These are phyloP conservation scores for Lepidochrysops patricia DNA, from an alignment of 2,888 invertebrate species.

Conservation along the genomic window DNA sequence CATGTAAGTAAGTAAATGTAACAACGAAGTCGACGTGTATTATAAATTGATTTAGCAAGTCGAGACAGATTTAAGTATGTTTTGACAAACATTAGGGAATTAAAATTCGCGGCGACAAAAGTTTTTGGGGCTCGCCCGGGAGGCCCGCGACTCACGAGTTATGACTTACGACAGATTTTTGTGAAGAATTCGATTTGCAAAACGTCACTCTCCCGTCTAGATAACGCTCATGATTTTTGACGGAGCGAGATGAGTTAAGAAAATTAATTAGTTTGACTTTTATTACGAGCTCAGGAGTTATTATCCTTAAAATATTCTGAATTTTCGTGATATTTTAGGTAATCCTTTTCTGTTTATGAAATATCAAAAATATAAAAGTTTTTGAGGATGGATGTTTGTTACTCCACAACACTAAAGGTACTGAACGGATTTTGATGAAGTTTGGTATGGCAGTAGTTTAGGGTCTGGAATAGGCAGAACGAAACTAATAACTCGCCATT, in stretches of 20 bases:
- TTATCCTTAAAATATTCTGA: neutral
- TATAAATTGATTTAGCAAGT: slow-evolving; percentile 72
- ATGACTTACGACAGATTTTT: slow-evolving; percentile 9
- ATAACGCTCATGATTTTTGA: slow-evolving; percentile 9
- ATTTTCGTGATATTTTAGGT: neutral
- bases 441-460: too few relatives aligned
- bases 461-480: too few relatives aligned
- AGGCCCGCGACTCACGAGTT: neutral
- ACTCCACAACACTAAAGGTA: too few relatives aligned
- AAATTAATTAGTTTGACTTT: slow-evolving; percentile 3
- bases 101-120: slow-evolving; percentile 57
- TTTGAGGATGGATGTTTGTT: too few relatives aligned
- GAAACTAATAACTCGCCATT: too few relatives aligned
- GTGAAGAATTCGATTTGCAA: slow-evolving; percentile 11
- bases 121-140: slow-evolving; percentile 47
- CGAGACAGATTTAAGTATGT: slow-evolving; percentile 67
- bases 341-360: neutral
- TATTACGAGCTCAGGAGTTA: neutral
- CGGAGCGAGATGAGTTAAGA: neutral
- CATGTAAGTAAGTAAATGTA: slow-evolving; percentile 46
- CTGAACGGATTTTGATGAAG: too few relatives aligned
- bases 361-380: too few relatives aligned
- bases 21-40: slow-evolving; percentile 56
- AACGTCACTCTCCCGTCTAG: slow-evolving; percentile 5
- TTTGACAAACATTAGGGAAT: slow-evolving; percentile 69